A percentile compares a stretch with the other conserved stretches of the same genome.
Conservation (phyloP, 2,113 vertebrate species). For the Myrmophylax atrothorax region DNA sequence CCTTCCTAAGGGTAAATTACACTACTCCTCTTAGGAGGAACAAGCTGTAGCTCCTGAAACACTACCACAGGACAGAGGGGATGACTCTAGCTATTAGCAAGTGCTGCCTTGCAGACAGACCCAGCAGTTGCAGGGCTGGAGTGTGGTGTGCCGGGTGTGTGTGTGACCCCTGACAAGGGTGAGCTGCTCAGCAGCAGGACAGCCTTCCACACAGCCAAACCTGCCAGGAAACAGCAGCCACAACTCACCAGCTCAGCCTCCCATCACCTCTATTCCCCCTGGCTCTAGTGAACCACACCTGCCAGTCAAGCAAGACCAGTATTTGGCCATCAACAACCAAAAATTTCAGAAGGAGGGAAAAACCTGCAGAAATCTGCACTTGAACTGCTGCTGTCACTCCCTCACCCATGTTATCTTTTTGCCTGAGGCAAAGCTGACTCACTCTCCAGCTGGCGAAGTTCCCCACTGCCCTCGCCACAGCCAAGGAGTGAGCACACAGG, state of each 20-base stretch:
- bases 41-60: background rate
- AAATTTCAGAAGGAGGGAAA: background rate
- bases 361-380: background rate
- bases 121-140: background rate
- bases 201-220: background rate
- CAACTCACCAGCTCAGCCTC: background rate
- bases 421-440: background rate
- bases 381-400: background rate
- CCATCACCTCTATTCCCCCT: background rate
- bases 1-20: background rate
- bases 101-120: background rate
- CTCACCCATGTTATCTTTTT: background rate
- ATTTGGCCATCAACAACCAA: background rate
- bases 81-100: too few species aligned
- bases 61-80: background rate
- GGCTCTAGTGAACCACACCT: background rate
- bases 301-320: background rate
- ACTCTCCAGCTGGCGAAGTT: background rate
- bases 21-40: background rate
- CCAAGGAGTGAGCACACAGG: background rate
- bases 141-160: accelerated
- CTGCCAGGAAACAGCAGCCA: background rate
- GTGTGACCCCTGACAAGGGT: background rate
- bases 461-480: background rate
- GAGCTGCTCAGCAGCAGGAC: background rate